A percentile compares a stretch with the other conserved stretches of the same genome.
These are phyloP conservation scores for Xiphorhynchus elegans DNA, from an alignment of 2,113 vertebrate genomes.

Conservation along the genomic window DNA sequence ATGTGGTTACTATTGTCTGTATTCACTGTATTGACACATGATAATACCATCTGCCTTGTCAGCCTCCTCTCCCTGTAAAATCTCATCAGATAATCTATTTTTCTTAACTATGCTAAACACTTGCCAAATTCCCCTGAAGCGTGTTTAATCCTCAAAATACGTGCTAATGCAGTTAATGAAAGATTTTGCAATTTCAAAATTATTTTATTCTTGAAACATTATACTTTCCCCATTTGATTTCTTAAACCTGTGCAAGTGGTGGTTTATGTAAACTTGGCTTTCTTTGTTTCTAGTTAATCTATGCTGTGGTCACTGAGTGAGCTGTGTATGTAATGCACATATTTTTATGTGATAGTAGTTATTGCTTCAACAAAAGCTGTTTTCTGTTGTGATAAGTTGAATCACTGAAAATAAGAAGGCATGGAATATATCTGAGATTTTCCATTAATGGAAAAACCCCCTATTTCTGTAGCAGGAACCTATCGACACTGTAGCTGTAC, in stretches of 20 bases:
- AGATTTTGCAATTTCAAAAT: background rate
- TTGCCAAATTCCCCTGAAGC: background rate
- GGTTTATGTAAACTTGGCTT: background rate
- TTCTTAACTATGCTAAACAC: background rate
- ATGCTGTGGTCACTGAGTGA: background rate
- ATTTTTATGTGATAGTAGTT: background rate
- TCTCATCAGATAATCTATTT: background rate
- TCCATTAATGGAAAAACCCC: background rate
- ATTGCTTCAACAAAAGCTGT: background rate
- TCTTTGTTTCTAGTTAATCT: background rate
- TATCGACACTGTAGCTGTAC: background rate
- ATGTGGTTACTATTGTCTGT: background rate
- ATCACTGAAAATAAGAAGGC: background rate
- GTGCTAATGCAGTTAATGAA: background rate
- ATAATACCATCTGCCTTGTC: background rate
- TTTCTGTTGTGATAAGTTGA: background rate
- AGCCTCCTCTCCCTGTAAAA: background rate
- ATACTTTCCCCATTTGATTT: background rate
- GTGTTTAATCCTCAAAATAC: background rate
- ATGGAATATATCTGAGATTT: background rate
- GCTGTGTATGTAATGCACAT: background rate
- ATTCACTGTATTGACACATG: background rate
- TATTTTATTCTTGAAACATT: background rate
- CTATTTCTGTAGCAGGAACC: background rate
- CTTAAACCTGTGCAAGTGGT: background rate